Conservation (phyloP, 2,113 vertebrate genomes). For the Cyprinodon variegatus region DNA sequence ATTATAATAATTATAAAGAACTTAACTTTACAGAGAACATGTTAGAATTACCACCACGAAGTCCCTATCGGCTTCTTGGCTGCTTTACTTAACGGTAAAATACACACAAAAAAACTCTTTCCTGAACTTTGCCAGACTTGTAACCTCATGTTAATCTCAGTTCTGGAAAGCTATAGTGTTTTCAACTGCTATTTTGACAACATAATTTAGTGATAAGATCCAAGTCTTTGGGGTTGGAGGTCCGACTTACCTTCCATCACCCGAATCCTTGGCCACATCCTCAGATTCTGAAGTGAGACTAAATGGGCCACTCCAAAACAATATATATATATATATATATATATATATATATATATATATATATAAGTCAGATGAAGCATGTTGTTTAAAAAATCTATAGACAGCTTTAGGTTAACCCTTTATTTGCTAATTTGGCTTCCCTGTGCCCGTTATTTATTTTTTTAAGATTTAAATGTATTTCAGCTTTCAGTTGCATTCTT, state of each 20-base stretch:
- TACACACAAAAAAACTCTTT: no score
- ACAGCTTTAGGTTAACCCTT: background rate
- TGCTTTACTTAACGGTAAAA: no score
- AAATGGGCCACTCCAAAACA: background rate
- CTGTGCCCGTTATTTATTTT: background rate
- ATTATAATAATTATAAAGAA: no score
- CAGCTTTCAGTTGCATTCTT: background rate
- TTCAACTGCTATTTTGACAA: background rate
- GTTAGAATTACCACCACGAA: no score
- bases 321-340: no score
- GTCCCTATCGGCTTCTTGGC: no score
- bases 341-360: no score
- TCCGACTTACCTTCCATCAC: background rate
- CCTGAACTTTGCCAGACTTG: no score
- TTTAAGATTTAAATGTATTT: background rate
- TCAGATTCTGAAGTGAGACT: background rate
- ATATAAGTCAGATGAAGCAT: no score
- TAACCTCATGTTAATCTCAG: no score
- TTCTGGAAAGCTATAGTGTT: no score
- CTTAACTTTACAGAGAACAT: no score
- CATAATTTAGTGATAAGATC: background rate
- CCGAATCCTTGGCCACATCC: background rate
- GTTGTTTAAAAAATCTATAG: background rate
- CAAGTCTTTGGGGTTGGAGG: background rate
- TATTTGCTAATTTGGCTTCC: background rate